Evolutionary conservation across 1,140 invertebrate species (phyloP), one percentile per base, ranked within the genome.

Genomic region (Carposina sasakii): DNA sequence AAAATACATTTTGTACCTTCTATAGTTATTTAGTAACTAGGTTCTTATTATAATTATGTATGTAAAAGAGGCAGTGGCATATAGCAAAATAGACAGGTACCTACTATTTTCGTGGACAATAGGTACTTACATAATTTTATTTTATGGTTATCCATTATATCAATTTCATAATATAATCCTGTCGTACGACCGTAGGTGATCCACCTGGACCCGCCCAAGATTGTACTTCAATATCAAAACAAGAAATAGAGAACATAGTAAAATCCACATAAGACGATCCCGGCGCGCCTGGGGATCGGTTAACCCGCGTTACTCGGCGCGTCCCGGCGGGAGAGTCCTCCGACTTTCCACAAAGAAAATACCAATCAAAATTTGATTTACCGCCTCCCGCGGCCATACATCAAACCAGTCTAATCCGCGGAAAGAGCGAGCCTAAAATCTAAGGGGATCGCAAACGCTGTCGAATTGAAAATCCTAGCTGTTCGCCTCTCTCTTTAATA

Each of bases 281-380:
- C 50, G 56, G 47, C 60, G 64, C 67, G 67, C 61, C 73, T 56
- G 56, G 77, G 77, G 77, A 81, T 71, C 71, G 67, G 77, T 81
- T 81, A 78, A 71, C 73, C 73, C 74, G 63, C 67, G 76, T 76
- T 77, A 67, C 58, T 56, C 57, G 60, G 60, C 63, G 63, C 53
- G 48, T 76, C 74, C 74, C 71, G 60, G 37, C 63, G 71, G 71
- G 71, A 53, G 60, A 69, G n/a, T n/a, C n/a, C 62, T 67, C 67
- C 67, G 71, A 76, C 68, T 76, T 76, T 78, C 71, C 67, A 76
- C 75, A 76, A 76, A 82, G 76, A 81, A 82, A 82, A 82, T 82
- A 73, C 65, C 79, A 83, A 83, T 83, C 79, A 81, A 81, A 83
- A 83, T 83, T 83, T 83, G 76, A 83, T 83, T 83, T 83, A 83